These are phyloP conservation scores for Alsophila aescularia DNA, from an alignment of 2,888 invertebrate genomes.

Conservation along the genomic window DNA sequence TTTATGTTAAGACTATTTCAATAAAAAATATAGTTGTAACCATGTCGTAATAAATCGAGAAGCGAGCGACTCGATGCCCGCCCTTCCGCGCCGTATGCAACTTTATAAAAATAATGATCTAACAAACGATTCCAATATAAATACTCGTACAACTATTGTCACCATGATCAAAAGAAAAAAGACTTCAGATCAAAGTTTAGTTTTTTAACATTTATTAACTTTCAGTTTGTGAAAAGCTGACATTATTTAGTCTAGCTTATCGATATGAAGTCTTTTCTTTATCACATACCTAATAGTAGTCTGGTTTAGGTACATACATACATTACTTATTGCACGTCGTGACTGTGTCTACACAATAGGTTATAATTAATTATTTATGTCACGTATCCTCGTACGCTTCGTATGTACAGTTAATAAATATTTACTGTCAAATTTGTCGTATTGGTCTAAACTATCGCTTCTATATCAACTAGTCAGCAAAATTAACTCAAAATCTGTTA, in stretches of 20 bases:
- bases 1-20: not conserved
- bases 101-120: slow-evolving; percentile 74
- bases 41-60: not conserved
- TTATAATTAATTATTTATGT: slow-evolving; percentile 33
- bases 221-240: slow-evolving; percentile 38
- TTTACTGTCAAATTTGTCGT: slow-evolving; percentile 27
- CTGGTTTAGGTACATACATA: slow-evolving; percentile 43
- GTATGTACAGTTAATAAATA: slow-evolving; percentile 43
- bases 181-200: slow-evolving; percentile 48
- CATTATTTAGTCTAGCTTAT: slow-evolving; percentile 39
- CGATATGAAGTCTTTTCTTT: slow-evolving; percentile 55
- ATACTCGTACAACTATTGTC: slow-evolving; percentile 54
- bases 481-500: slow-evolving; percentile 58
- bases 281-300: slow-evolving; percentile 46
- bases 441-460: slow-evolving; percentile 55
- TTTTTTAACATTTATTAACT: slow-evolving; percentile 32
- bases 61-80: slow-evolving; percentile 38
- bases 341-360: slow-evolving; percentile 49
- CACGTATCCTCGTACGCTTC: slow-evolving; percentile 43
- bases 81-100: slow-evolving; percentile 53
- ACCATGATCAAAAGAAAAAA: slow-evolving; percentile 58
- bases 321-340: slow-evolving; percentile 47
- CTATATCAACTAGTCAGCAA: slow-evolving; percentile 63
- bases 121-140: slow-evolving; percentile 63
- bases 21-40: not conserved